Percentiles rank a stretch among this genome's conserved stretches.
phyloP scores from a whole-genome alignment of 2,888 invertebrate species.

The Diarsia brunnea region DNA sequence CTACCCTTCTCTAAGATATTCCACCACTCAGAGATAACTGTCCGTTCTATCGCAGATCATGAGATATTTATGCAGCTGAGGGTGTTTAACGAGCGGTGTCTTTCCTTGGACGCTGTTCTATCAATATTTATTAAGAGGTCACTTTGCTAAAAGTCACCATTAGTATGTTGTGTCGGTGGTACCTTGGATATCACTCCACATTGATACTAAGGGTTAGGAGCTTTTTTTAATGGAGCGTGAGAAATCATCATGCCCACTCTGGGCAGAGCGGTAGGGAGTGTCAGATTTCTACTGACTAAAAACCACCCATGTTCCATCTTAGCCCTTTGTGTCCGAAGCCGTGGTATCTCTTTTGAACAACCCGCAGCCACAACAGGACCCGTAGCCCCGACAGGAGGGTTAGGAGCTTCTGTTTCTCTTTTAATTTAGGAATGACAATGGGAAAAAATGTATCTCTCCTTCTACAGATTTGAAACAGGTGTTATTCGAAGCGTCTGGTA shows the following conservation, averaged over 20 bases:
- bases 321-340: no score
- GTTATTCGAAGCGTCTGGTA: no score
- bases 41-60: slow-evolving; percentile 63
- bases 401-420: not conserved
- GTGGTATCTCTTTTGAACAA: no score
- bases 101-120: slow-evolving; percentile 50
- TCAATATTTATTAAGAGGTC: slow-evolving; percentile 72
- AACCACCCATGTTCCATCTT: no score
- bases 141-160: slow-evolving; percentile 33
- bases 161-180: slow-evolving; percentile 8
- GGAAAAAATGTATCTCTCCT: no score
- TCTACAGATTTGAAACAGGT: no score
- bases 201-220: not conserved
- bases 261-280: no score
- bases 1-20: slow-evolving; percentile 56
- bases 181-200: not conserved
- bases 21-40: slow-evolving; percentile 58
- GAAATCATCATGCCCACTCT: no score
- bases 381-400: no score
- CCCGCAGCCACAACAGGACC: no score
- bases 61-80: slow-evolving; percentile 65
- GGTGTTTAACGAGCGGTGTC: slow-evolving; percentile 62
- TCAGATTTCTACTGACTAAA: no score
- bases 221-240: no score
- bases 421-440: not conserved